Percentiles rank a stretch among this genome's conserved stretches.
Evolutionary conservation across 2,797 vertebrate genomes (phyloP).

Genomic region (Schizopygopsis pylzovi): DNA sequence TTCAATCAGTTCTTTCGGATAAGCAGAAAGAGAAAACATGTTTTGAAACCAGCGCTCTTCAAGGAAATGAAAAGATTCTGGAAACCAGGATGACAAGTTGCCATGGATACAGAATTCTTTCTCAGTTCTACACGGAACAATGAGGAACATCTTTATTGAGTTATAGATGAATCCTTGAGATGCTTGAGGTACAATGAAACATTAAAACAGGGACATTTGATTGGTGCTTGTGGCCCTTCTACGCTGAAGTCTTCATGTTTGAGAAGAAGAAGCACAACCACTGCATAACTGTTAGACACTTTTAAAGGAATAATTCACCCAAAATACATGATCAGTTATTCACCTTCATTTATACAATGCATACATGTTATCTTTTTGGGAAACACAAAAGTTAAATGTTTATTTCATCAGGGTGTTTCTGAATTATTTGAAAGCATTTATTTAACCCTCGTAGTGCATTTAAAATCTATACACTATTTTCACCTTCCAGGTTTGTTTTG

Average conservation of each 20-base stretch:
- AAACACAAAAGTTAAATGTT: not conserved
- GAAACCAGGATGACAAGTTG: constrained; percentile 15
- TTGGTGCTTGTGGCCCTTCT: not conserved
- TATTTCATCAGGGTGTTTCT: not conserved
- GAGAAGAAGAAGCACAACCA: not conserved
- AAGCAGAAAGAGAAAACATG: not conserved
- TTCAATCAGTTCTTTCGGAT: not conserved
- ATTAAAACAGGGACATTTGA: not conserved
- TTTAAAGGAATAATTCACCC: not conserved
- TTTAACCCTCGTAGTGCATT: not conserved
- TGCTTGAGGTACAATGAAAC: not conserved
- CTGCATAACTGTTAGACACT: not conserved
- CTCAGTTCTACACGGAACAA: not conserved
- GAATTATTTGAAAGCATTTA: not conserved
- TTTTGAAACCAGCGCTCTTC: constrained; percentile 18
- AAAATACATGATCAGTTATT: not conserved
- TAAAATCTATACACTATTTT: not conserved
- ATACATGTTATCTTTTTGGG: not conserved
- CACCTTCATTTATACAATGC: not conserved
- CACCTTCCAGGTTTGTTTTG: not conserved
- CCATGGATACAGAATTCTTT: constrained; percentile 31
- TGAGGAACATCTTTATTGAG: constrained; percentile 9
- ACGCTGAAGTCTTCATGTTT: not conserved
- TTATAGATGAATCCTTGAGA: constrained; percentile 24
- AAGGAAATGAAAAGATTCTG: constrained; percentile 15